Percentiles rank a stretch among this genome's conserved stretches.
Conservation (phyloP, 2,888 invertebrate genomes). For the Lithophane ornitopus region DNA sequence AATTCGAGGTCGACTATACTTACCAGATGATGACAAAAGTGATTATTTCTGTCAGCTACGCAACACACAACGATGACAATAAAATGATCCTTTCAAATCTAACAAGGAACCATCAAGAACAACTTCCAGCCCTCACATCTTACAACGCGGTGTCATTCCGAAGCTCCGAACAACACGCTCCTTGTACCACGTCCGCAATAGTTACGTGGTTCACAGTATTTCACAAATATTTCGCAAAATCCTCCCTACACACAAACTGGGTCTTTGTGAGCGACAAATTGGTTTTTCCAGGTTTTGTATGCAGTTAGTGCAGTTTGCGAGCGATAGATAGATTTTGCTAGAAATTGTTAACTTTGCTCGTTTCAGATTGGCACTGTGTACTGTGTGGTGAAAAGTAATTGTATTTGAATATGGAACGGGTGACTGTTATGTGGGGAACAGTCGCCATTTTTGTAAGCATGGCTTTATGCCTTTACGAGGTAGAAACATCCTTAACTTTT, state of each 20-base stretch:
- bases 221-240: slow-evolving; percentile 75
- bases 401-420: slow-evolving; percentile 51
- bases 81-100: neutral
- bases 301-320: slow-evolving; percentile 59
- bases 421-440: slow-evolving; percentile 1
- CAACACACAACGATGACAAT: neutral
- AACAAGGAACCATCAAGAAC: neutral
- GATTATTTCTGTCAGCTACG: neutral
- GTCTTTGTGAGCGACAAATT: slow-evolving; percentile 79
- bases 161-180: neutral
- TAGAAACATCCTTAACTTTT: neutral
- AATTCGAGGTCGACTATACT: too few species aligned
- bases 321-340: slow-evolving; percentile 55
- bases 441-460: neutral
- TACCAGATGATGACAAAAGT: neutral
- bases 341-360: slow-evolving; percentile 62
- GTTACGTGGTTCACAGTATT: slow-evolving; percentile 57
- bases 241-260: slow-evolving; percentile 69
- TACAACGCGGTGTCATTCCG: neutral
- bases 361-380: slow-evolving; percentile 48
- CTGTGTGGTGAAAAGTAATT: slow-evolving; percentile 41
- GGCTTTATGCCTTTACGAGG: too few species aligned
- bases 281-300: slow-evolving; percentile 73
- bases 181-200: slow-evolving; percentile 17
- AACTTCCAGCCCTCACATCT: neutral